A percentile compares a stretch with the other conserved stretches of the same genome.
Conservation (phyloP, 2,888 invertebrate genomes). For the Parelbella ahira region DNA sequence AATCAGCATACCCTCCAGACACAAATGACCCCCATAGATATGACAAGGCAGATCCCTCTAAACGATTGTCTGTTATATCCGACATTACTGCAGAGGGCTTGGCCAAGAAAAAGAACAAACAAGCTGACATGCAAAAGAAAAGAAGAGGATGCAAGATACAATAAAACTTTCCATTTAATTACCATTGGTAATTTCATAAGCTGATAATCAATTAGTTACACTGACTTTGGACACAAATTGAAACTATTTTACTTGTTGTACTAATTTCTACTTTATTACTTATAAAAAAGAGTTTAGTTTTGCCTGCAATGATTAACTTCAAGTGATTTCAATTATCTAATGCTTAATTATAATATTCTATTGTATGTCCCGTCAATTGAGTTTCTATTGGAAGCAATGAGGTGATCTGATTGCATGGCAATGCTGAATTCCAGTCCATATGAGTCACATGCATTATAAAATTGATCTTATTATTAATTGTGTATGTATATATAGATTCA, state of each 20-base stretch:
- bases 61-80: slow-evolving; percentile 69
- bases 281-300: slow-evolving; percentile 6
- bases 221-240: slow-evolving; percentile 19
- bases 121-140: slow-evolving; percentile 63
- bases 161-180: slow-evolving; percentile 36
- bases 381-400: too few relatives aligned
- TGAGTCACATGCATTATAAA: too few relatives aligned
- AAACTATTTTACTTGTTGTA: neutral
- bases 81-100: slow-evolving; percentile 70
- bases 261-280: slow-evolving; percentile 11
- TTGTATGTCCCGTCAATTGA: too few relatives aligned
- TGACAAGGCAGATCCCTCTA: slow-evolving; percentile 51
- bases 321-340: neutral
- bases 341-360: neutral
- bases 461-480: too few relatives aligned
- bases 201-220: slow-evolving; percentile 19
- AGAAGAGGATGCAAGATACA: slow-evolving; percentile 72
- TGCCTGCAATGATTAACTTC: neutral
- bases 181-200: slow-evolving; percentile 14
- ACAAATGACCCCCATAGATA: slow-evolving; percentile 34
- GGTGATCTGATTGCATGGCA: slow-evolving; percentile 20
- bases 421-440: too few relatives aligned
- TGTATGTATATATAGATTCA: too few relatives aligned
- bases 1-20: slow-evolving; percentile 58
- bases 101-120: slow-evolving; percentile 67